Evolutionary conservation across 2,797 vertebrate species (phyloP), one percentile per base, ranked within the genome.

Genomic region (Meda fulgida): DNA sequence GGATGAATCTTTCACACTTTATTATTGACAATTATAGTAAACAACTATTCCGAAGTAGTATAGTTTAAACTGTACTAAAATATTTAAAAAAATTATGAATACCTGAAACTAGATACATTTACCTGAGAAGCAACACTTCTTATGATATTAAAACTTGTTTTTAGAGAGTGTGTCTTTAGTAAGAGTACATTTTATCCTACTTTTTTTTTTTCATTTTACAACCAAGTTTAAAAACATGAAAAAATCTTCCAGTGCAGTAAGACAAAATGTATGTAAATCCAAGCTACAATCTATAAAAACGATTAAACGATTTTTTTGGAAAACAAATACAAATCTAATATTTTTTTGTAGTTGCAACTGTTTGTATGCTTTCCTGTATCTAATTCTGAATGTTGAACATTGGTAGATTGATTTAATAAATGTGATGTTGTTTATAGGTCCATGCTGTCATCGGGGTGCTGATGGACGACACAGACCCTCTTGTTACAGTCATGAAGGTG

Each of bases 401-500:
- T 16, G 23, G 4, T 38, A 38, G 34, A 58, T 38, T 58, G 14
- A 14, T 1, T 7, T 26, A 38, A 10, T 58, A 26, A 34, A 23
- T 77, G 13, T 5, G 29, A 6, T 31, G 4, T 40, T 31, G 46
- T 84, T 60, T 40, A 34, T 69, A 97, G 97, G 97, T 99, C 77
- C 98, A 99, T 80, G 98, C 98, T 6, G 97, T 99, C 86, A 98
- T 99, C 18, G 97, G 98, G 71, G 98, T 99, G 77, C 93, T 99
- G 86, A 99, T 99, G 97, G 98, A 99, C 46, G 98, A 99, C 92
- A 99, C 98, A 0, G 98, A 99, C 88, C 97, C 98, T 1, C 89
- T 99, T 85, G 97, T 99, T 87, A 99, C 97, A 0, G 98, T 99
- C 88, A 99, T 99, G 97, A 99, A 99, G 89, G 97, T 99, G 78